A percentile compares a stretch with the other conserved stretches of the same genome.
phyloP scores from a whole-genome alignment of 1,140 invertebrate genomes.

The Pogonognathellus flavescens region DNA sequence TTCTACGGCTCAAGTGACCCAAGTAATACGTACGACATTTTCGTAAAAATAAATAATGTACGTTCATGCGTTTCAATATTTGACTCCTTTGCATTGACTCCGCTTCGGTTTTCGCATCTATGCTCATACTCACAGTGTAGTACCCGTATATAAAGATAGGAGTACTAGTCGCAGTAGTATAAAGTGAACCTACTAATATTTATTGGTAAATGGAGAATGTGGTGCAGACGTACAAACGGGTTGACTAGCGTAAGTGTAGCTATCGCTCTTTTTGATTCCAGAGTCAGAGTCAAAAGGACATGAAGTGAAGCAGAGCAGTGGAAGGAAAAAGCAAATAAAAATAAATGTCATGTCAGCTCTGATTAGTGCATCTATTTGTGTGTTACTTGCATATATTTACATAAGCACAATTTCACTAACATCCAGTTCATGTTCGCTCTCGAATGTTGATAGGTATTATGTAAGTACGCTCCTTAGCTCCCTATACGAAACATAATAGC shows the following conservation, averaged over 20 bases:
- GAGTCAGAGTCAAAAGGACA: constrained; percentile 47
- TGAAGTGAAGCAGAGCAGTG: constrained; percentile 45
- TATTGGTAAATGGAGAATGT: not conserved
- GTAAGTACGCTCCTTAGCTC: not conserved
- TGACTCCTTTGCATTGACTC: constrained; percentile 1
- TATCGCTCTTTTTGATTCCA: constrained; percentile 23
- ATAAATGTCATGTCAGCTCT: constrained; percentile 56
- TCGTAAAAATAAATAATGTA: constrained; percentile 49
- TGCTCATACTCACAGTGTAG: not conserved
- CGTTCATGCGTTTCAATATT: constrained; percentile 32
- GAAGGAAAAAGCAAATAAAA: constrained; percentile 51
- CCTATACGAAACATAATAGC: not conserved
- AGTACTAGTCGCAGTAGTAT: not conserved
- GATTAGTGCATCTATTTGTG: constrained; percentile 55
- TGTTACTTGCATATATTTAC: constrained; percentile 19
- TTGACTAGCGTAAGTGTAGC: constrained; percentile 15
- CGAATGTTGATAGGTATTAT: constrained; percentile 33
- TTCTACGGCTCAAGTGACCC: constrained; percentile 47
- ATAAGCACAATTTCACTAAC: constrained; percentile 25
- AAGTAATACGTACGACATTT: constrained; percentile 44
- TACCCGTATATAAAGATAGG: not conserved
- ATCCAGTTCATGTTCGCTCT: constrained; percentile 30
- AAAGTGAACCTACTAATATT: not conserved
- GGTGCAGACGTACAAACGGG: not conserved
- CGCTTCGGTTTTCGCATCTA: not conserved